These are phyloP conservation scores for Eristalinus aeneus DNA, from an alignment of 2,888 invertebrate genomes.

Conservation along the genomic window DNA sequence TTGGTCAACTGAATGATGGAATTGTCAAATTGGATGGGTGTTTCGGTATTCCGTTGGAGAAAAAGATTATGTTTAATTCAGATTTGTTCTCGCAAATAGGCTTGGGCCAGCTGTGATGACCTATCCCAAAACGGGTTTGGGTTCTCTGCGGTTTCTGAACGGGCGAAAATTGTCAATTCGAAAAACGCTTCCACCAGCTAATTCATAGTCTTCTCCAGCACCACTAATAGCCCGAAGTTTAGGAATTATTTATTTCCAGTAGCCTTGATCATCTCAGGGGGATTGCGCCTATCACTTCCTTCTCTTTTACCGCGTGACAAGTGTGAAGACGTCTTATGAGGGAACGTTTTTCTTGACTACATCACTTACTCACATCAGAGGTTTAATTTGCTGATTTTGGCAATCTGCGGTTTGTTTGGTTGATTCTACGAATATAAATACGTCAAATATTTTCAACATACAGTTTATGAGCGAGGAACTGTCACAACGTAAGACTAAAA, in stretches of 20 bases:
- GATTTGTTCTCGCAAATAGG: neutral
- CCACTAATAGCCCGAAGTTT: neutral
- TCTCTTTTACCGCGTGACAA: neutral
- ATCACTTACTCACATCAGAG: too few species aligned
- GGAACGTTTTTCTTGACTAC: too few species aligned
- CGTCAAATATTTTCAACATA: too few species aligned
- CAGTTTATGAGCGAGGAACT: too few species aligned
- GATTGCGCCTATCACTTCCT: too few species aligned
- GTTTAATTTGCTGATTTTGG: too few species aligned
- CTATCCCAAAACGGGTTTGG: conserved; percentile 1
- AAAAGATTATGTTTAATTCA: neutral
- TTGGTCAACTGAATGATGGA: neutral
- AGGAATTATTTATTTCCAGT: neutral
- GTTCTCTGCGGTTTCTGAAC: neutral
- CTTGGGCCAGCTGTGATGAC: neutral
- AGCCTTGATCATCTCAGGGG: neutral
- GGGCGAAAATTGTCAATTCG: neutral
- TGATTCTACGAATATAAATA: too few species aligned
- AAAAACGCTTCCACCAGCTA: neutral
- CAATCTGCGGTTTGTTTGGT: too few species aligned
- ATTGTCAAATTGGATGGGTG: neutral
- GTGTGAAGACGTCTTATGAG: too few species aligned
- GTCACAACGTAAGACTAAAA: too few species aligned
- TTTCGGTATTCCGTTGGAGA: neutral
- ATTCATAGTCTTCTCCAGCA: neutral